Base-by-base conservation (phyloP, 2,797 vertebrate species). In the Huso huso region DNA sequence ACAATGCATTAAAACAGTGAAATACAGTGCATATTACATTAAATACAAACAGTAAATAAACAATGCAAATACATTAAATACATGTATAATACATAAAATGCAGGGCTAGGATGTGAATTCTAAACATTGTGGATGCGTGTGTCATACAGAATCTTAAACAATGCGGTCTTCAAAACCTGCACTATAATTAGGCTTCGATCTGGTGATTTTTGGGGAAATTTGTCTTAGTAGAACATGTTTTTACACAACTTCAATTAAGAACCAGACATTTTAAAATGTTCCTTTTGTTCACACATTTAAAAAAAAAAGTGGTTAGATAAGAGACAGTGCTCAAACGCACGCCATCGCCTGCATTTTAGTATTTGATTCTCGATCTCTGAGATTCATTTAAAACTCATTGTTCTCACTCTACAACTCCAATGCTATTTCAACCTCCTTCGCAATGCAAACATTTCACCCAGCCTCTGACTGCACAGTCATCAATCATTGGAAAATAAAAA, bases 331-430 rank as follows among this genome's bases (percentile, higher is more conserved):
- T 77, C 64, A 61, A 59, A 10, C 8, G 6, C 51, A 37, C 52
- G 7, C 80, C 81, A 82, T 83, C 83, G 80, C 86, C 81, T 82
- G 76, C 63, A 68, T 78, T 87, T 87, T 79, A 80, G 82, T 80
- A 82, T 84, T 81, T 86, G 86, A 90, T 88, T 88, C 86, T 89
- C 78, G 82, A 87, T 84, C 81, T 78, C 83, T 75, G 81, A 85
- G 86, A 86, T 88, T 88, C 85, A 85, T 89, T 89, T 89, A 89
- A 88, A 84, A 88, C 85, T 85, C 84, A 89, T 88, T 89, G 87
- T 89, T 88, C 86, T 88, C 82, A 70, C 77, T 79, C 81, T 76
- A 63, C 74, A 65, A 79, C 77, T 79, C 82, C 67, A 5, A 77
- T 80, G 71, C 75, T 80, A 79, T 78, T 78, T 77, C 78, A 77